A percentile compares a stretch with the other conserved stretches of the same genome.
phyloP scores from a whole-genome alignment of 1,140 invertebrate genomes.

The Nautilus pompilius region DNA sequence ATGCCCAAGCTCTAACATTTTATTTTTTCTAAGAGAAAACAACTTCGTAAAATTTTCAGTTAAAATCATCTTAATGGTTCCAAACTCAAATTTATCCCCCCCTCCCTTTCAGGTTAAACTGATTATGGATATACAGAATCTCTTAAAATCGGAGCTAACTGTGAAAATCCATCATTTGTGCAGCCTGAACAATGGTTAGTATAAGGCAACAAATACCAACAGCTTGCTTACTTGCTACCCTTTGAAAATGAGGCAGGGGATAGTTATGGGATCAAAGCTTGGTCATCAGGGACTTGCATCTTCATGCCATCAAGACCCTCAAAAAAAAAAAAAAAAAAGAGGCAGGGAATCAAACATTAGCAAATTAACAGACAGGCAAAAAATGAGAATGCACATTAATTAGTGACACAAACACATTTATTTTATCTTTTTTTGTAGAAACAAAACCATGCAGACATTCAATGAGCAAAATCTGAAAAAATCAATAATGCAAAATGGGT shows the following conservation, averaged over 20 bases:
- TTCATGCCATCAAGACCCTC: not conserved
- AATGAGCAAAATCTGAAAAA: constrained; percentile 3
- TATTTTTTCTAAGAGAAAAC: too few species aligned
- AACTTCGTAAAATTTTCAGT: too few species aligned
- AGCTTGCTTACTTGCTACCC: not conserved
- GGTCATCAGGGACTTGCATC: not conserved
- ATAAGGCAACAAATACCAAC: not conserved
- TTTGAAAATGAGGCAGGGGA: not conserved
- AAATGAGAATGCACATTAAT: not conserved
- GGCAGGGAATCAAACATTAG: not conserved
- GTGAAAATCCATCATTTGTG: too few species aligned
- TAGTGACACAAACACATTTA: not conserved
- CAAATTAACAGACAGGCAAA: constrained; percentile 3
- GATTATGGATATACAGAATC: too few species aligned
- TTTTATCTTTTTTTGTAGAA: not conserved
- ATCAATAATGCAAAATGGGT: not conserved
- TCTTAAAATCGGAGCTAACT: too few species aligned
- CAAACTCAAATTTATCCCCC: too few species aligned
- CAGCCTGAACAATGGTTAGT: too few species aligned
- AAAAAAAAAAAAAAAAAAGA: not conserved
- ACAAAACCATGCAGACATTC: not conserved
- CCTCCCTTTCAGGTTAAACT: too few species aligned
- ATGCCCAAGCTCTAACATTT: too few species aligned
- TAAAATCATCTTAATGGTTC: too few species aligned
- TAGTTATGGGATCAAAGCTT: not conserved